These are phyloP conservation scores for Heliocidaris erythrogramma DNA, from an alignment of 35 echinoderm and acorn worm species.

Conservation along the genomic window DNA sequence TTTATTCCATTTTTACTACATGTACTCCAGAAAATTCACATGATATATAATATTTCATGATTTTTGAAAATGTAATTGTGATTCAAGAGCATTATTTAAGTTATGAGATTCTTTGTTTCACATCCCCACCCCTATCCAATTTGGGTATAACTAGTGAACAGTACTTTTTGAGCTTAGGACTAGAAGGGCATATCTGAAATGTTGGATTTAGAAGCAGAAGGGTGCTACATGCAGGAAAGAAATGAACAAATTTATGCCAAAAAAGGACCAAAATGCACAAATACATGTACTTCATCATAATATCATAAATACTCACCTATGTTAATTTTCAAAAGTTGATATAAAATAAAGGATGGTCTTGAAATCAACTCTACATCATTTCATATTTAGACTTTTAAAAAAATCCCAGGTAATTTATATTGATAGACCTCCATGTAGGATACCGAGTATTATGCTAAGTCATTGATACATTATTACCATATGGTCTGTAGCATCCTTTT, in stretches of 20 bases:
- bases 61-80: background rate
- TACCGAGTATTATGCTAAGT: background rate
- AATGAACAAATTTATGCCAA: background rate
- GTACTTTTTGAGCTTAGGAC: background rate
- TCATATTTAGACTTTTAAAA: background rate
- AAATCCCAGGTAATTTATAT: background rate
- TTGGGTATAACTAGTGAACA: background rate
- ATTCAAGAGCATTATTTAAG: background rate
- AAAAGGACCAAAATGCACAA: background rate
- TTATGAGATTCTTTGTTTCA: too few relatives aligned
- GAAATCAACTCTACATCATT: background rate
- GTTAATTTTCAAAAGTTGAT: too few relatives aligned
- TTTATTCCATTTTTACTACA: constrained; percentile 11
- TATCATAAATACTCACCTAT: too few relatives aligned
- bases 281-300: too few relatives aligned
- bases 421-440: background rate
- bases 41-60: background rate
- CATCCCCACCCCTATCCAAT: too few relatives aligned
- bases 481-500: background rate
- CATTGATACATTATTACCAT: too few relatives aligned
- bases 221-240: background rate
- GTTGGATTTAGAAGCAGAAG: background rate
- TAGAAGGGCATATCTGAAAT: background rate
- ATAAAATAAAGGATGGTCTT: background rate
- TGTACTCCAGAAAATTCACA: background rate